phyloP scores from a whole-genome alignment of 2,888 invertebrate genomes.

The Drosophila fulvimacula region DNA sequence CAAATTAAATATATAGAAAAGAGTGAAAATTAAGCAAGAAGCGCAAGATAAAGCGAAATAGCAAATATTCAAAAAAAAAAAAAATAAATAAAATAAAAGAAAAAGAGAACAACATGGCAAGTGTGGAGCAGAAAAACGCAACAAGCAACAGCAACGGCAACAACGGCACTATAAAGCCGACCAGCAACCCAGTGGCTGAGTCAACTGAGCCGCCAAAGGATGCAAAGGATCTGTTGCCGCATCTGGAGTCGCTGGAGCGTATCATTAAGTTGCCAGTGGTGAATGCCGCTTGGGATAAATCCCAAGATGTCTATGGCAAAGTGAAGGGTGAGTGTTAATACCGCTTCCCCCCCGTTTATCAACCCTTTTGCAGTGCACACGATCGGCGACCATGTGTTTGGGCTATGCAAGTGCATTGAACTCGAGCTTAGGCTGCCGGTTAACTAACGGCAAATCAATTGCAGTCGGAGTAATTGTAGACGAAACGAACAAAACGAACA shows the following conservation, averaged over 20 bases:
- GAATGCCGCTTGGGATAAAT: constrained; percentile 86
- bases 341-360: no score
- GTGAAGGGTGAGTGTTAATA: constrained; percentile 85
- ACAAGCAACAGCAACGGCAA: constrained; percentile 40
- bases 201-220: constrained; percentile 71
- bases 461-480: constrained; percentile 41
- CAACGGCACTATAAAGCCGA: constrained; percentile 49
- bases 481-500: constrained; percentile 21
- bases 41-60: constrained; percentile 25
- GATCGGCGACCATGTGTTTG: constrained; percentile 27
- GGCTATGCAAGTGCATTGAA: constrained; percentile 60
- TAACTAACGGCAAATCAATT: constrained; percentile 59
- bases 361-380: neutral
- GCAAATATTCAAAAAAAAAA: constrained; percentile 27
- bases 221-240: constrained; percentile 83
- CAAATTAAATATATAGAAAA: constrained; percentile 31
- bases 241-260: constrained; percentile 86
- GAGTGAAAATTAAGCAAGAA: constrained; percentile 58
- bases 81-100: no score
- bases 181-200: constrained; percentile 31
- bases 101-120: constrained; percentile 77
- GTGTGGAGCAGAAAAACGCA: constrained; percentile 70
- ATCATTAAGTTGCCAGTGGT: constrained; percentile 87
- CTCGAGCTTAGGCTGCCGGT: constrained; percentile 30
- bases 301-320: constrained; percentile 86